These are phyloP conservation scores for Lypha dubia DNA, from an alignment of 2,888 invertebrate genomes.

Conservation along the genomic window DNA sequence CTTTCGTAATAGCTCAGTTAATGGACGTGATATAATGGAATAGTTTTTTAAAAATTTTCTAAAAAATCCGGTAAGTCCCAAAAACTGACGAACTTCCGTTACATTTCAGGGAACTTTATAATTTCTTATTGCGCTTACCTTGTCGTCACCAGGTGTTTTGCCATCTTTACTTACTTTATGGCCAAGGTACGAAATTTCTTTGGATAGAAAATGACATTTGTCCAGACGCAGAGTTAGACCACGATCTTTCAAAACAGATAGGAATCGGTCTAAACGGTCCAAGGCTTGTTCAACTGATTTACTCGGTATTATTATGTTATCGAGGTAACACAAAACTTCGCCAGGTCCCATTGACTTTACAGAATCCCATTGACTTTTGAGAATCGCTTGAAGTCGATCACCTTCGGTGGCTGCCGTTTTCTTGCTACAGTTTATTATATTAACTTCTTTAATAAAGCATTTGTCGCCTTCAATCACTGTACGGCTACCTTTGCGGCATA, in stretches of 20 bases:
- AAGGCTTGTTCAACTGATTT: constrained; percentile 58
- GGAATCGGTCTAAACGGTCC: constrained; percentile 50
- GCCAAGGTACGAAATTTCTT: constrained; percentile 25
- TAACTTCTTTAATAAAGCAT: constrained; percentile 51
- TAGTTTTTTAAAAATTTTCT: constrained; percentile 68
- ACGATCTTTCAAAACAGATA: constrained; percentile 29
- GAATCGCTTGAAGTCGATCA: constrained; percentile 20
- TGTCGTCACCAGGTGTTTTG: constrained; percentile 19
- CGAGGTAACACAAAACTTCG: constrained; percentile 66
- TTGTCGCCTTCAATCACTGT: constrained; percentile 54
- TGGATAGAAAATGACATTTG: constrained; percentile 22
- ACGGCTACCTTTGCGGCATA: constrained; percentile 53
- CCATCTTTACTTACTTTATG: constrained; percentile 4
- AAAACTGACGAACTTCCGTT: constrained; percentile 61
- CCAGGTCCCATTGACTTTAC: constrained; percentile 34
- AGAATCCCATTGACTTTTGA: constrained; percentile 8
- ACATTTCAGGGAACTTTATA: constrained; percentile 46
- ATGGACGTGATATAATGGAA: constrained; percentile 48
- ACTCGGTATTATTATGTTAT: constrained; percentile 71
- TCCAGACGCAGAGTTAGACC: constrained; percentile 20
- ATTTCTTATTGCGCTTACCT: constrained; percentile 39
- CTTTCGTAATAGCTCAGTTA: constrained; percentile 26
- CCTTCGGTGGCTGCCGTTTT: background rate
- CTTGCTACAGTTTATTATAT: background rate
- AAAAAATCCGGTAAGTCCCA: constrained; percentile 70